Conservation (phyloP, 2,888 invertebrate species). For the Rapana venosa region DNA sequence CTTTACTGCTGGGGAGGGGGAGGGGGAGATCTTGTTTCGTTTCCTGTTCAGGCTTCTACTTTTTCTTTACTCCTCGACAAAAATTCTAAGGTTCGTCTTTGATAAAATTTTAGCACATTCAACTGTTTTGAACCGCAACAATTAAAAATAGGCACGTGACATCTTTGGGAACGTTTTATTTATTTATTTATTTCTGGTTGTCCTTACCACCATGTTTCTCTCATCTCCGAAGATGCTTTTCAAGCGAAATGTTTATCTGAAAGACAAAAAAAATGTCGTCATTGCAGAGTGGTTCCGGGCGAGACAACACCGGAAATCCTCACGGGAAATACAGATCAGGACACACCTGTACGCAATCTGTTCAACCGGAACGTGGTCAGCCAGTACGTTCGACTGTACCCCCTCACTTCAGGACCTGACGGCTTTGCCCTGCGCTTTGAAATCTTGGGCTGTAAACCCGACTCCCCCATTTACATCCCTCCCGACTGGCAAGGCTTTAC, state of each 20-base stretch:
- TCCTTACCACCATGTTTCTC: neutral
- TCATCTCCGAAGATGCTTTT: neutral
- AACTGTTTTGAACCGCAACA: too few relatives aligned
- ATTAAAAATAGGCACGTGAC: too few relatives aligned
- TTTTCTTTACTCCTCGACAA: too few relatives aligned
- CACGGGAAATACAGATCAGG: slow-evolving; percentile 60
- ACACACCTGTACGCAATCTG: slow-evolving; percentile 59
- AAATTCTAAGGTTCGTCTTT: too few relatives aligned
- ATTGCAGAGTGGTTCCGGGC: slow-evolving; percentile 50
- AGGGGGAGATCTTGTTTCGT: too few relatives aligned
- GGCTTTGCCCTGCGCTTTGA: slow-evolving; percentile 62
- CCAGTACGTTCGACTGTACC: slow-evolving; percentile 64
- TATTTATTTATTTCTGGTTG: neutral
- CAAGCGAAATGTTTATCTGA: too few relatives aligned
- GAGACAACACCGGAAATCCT: slow-evolving; percentile 57
- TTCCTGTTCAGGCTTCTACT: too few relatives aligned
- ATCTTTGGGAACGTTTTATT: neutral
- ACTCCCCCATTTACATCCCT: slow-evolving; percentile 45
- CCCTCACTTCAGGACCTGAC: slow-evolving; percentile 53
- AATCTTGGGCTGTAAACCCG: slow-evolving; percentile 66
- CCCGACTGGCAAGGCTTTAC: slow-evolving; percentile 34
- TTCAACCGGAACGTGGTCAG: slow-evolving; percentile 68
- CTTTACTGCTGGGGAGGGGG: too few relatives aligned
- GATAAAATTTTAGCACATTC: too few relatives aligned
- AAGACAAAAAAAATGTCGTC: neutral